These are phyloP conservation scores for Plectus sambesii DNA, from an alignment of 1,140 invertebrate species.

Conservation along the genomic window DNA sequence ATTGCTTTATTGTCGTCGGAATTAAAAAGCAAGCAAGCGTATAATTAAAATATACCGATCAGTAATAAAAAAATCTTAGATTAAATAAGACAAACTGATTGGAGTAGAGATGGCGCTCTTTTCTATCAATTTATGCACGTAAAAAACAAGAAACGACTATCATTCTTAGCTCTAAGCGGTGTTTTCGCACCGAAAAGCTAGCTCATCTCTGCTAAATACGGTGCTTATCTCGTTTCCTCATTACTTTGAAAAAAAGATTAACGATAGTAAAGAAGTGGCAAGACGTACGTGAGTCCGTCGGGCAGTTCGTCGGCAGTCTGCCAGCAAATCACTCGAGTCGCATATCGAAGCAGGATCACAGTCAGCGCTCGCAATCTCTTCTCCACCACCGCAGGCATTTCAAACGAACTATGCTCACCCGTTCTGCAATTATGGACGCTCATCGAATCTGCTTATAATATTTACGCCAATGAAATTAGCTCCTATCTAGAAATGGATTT, in stretches of 20 bases:
- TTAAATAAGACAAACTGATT: slow-evolving; percentile 8
- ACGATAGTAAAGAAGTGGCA: slow-evolving; percentile 7
- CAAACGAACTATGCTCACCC: slow-evolving; percentile 20
- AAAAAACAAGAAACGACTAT: too few relatives aligned
- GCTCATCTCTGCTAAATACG: too few relatives aligned
- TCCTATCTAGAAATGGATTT: too few relatives aligned
- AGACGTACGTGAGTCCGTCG: slow-evolving; percentile 9
- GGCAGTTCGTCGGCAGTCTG: slow-evolving; percentile 15
- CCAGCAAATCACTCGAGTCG: slow-evolving; percentile 15
- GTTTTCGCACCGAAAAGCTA: too few relatives aligned
- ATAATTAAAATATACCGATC: slow-evolving; percentile 2
- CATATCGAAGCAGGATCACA: slow-evolving; percentile 14
- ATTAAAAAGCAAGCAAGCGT: too few relatives aligned
- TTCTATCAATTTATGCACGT: too few relatives aligned
- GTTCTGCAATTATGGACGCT: slow-evolving; percentile 28
- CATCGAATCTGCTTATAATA: slow-evolving; percentile 22
- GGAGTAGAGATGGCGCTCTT: slow-evolving; percentile 10
- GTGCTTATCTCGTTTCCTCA: too few relatives aligned
- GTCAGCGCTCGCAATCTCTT: slow-evolving; percentile 20
- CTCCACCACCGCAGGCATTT: slow-evolving; percentile 29
- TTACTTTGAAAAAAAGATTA: slow-evolving; percentile 11
- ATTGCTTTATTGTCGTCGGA: too few relatives aligned
- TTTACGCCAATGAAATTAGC: slow-evolving; percentile 4
- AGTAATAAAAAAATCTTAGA: background rate
- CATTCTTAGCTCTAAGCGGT: too few relatives aligned